Conservation (phyloP, 2,888 invertebrate genomes). For the Petrolisthes manimaculis region DNA sequence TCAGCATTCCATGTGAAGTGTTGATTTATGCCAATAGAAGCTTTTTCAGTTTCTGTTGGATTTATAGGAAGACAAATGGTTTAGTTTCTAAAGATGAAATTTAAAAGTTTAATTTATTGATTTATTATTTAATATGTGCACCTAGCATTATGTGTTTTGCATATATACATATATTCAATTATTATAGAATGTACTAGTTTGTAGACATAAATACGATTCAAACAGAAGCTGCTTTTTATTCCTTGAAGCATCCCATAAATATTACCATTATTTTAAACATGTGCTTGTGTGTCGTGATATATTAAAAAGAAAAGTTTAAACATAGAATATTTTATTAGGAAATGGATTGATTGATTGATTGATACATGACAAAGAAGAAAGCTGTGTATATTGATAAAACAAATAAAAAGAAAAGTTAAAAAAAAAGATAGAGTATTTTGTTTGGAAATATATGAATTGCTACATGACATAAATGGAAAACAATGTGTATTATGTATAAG, state of each 20-base stretch:
- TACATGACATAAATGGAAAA: too few species aligned
- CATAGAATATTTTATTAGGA: too few species aligned
- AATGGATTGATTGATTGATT: too few species aligned
- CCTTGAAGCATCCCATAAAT: neutral
- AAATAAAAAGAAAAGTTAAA: too few species aligned
- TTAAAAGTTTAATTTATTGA: conserved; percentile 64
- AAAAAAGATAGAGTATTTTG: too few species aligned
- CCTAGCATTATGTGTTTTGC: conserved; percentile 65
- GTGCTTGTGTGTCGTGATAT: too few species aligned
- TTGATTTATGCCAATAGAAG: conserved; percentile 64
- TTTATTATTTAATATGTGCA: conserved; percentile 64
- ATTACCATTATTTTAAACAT: too few species aligned
- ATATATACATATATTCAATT: conserved; percentile 66
- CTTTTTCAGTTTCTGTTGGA: conserved; percentile 61
- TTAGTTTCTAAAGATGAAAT: conserved; percentile 63
- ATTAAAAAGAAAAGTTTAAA: too few species aligned
- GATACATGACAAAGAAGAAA: too few species aligned
- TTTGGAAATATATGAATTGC: too few species aligned
- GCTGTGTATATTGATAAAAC: too few species aligned
- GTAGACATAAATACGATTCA: conserved; percentile 64
- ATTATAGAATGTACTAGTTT: conserved; percentile 65
- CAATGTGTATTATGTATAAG: too few species aligned
- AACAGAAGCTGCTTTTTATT: conserved; percentile 2
- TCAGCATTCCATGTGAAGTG: conserved; percentile 56
- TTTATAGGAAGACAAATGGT: conserved; percentile 64